These are phyloP conservation scores for Microtus richardsoni DNA, from an alignment of 2,113 vertebrate species.

Conservation along the genomic window DNA sequence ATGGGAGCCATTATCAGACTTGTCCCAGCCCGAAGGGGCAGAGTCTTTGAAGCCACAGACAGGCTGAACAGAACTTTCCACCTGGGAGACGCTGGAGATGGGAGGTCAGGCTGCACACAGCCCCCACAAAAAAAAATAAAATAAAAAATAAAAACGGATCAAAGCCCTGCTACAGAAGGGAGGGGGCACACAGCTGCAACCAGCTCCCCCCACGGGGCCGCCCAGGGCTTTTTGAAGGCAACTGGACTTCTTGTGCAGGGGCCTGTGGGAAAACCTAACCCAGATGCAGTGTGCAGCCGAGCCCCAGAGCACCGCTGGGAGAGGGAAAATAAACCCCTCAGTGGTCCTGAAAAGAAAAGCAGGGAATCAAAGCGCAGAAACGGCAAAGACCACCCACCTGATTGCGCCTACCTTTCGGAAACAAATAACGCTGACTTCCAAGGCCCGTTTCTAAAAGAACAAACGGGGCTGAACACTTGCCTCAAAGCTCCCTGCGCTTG, in stretches of 20 bases:
- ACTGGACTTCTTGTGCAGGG: slow-evolving; percentile 51
- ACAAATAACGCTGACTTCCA: slow-evolving; percentile 73
- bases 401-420: slow-evolving; percentile 73
- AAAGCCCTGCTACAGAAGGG: slow-evolving; percentile 67
- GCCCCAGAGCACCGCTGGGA: slow-evolving; percentile 57
- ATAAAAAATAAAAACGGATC: slow-evolving; percentile 45
- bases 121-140: slow-evolving; percentile 5
- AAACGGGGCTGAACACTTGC: slow-evolving; percentile 59
- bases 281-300: slow-evolving; percentile 59
- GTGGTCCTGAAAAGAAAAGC: slow-evolving; percentile 77
- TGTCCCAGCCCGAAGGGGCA: slow-evolving; percentile 64
- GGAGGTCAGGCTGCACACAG: slow-evolving; percentile 64
- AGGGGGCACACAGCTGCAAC: slow-evolving; percentile 69
- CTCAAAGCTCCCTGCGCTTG: neutral
- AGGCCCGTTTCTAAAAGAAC: slow-evolving; percentile 49
- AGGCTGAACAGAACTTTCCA: slow-evolving; percentile 79
- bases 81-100: slow-evolving; percentile 74
- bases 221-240: slow-evolving; percentile 68
- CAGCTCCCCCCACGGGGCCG: neutral
- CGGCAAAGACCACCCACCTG: slow-evolving; percentile 81
- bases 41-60: slow-evolving; percentile 76
- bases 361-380: slow-evolving; percentile 75
- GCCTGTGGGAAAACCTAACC: slow-evolving; percentile 76
- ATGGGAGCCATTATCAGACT: slow-evolving; percentile 77
- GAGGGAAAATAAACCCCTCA: slow-evolving; percentile 70